Conservation (phyloP, 2,113 vertebrate genomes). For the Isichthys henryi region DNA sequence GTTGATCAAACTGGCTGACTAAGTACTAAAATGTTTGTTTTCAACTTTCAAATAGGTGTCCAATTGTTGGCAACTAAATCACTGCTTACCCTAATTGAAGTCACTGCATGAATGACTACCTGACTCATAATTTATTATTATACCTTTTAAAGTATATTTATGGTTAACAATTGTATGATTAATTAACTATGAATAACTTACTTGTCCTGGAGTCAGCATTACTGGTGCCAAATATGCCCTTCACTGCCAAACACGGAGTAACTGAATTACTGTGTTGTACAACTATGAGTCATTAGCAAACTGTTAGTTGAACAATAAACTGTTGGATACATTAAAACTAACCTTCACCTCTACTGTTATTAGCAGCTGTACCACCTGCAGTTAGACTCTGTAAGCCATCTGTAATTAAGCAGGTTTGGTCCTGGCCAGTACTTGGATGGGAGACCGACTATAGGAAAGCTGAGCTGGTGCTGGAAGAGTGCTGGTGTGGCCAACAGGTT, state of each 20-base stretch:
- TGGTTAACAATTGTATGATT: neutral
- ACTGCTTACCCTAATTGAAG: neutral
- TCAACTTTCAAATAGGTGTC: neutral
- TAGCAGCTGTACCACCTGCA: too few relatives aligned
- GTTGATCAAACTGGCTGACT: neutral
- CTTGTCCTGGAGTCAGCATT: neutral
- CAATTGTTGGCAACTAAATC: neutral
- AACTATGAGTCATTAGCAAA: neutral
- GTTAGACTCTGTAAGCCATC: too few relatives aligned
- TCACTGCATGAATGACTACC: neutral
- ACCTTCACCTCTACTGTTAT: neutral
- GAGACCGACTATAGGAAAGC: too few relatives aligned
- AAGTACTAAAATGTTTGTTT: neutral
- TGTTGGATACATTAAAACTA: neutral
- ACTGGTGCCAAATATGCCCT: neutral
- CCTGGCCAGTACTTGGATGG: too few relatives aligned
- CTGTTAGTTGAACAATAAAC: neutral
- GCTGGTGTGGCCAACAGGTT: too few relatives aligned
- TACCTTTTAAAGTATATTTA: neutral
- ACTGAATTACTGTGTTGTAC: neutral
- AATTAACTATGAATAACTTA: neutral
- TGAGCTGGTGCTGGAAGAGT: too few relatives aligned
- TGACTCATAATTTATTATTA: neutral
- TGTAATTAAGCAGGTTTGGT: too few relatives aligned
- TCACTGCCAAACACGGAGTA: neutral